These are phyloP conservation scores for Sceloporus tristichus DNA, from an alignment of 2,113 vertebrate genomes.

Conservation along the genomic window DNA sequence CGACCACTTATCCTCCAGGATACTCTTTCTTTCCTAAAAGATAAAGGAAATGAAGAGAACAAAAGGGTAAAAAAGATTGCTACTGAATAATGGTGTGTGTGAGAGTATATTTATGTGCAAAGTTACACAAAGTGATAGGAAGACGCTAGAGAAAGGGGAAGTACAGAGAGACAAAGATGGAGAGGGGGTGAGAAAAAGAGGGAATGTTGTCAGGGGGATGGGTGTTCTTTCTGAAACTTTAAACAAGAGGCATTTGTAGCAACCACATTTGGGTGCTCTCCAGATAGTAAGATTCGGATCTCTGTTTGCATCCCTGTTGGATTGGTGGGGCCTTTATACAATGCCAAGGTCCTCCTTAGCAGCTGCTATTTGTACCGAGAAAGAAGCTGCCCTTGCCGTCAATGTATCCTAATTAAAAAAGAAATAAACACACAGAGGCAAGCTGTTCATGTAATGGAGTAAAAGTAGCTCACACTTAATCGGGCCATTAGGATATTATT, in stretches of 20 bases:
- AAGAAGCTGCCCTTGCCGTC: background rate
- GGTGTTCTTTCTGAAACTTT: background rate
- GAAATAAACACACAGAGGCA: background rate
- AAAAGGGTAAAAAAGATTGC: background rate
- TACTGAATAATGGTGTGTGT: background rate
- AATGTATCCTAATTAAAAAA: background rate
- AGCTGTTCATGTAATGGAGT: background rate
- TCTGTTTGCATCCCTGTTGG: no score
- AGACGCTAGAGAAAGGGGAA: background rate
- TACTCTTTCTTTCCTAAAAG: background rate
- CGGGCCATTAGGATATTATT: background rate
- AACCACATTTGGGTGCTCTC: background rate
- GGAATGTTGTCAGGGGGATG: no score
- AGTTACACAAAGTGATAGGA: background rate
- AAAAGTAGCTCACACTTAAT: background rate
- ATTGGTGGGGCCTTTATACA: background rate
- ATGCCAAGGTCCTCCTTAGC: background rate
- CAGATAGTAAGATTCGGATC: no score
- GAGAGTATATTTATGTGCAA: no score
- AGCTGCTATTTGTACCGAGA: background rate
- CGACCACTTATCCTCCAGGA: background rate
- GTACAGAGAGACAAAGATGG: background rate
- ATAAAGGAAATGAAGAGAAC: background rate
- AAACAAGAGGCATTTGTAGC: background rate
- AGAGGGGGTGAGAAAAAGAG: background rate